phyloP scores from a whole-genome alignment of 2,113 vertebrate genomes.

The Marmota monax region DNA sequence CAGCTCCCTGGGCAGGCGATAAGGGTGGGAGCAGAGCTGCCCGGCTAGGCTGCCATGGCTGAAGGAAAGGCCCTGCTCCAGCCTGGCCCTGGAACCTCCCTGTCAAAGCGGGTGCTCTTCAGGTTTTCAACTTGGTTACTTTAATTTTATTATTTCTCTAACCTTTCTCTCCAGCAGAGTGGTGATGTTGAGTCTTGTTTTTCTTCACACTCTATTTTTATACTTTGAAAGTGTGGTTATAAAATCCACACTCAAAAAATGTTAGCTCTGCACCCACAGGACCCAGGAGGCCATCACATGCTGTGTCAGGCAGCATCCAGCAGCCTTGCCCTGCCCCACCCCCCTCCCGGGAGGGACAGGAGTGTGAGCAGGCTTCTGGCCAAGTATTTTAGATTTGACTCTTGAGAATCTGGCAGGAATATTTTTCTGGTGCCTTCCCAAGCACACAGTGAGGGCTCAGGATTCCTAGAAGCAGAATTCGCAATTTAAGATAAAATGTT shows the following conservation, averaged over 20 bases:
- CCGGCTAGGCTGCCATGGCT: constrained; percentile 74
- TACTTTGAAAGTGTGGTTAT: constrained; percentile 61
- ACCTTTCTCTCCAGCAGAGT: constrained; percentile 63
- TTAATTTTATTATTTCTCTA: constrained; percentile 77
- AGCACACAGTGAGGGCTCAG: not conserved
- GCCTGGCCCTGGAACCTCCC: constrained; percentile 62
- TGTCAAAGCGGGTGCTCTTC: constrained; percentile 70
- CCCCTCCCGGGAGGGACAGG: not conserved
- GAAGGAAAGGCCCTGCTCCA: constrained; percentile 58
- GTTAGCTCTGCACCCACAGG: constrained; percentile 37
- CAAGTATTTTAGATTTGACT: not conserved
- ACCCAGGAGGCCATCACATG: constrained; percentile 19
- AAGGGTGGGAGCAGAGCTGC: constrained; percentile 78
- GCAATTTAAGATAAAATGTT: not conserved
- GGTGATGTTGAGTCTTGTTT: constrained; percentile 54
- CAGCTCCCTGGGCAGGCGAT: constrained; percentile 81
- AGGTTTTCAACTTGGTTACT: constrained; percentile 67
- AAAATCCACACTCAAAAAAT: constrained; percentile 71
- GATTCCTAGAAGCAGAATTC: constrained; percentile 11
- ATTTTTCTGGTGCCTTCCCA: constrained; percentile 50
- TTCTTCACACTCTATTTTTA: constrained; percentile 74
- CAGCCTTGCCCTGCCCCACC: not conserved
- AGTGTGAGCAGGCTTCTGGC: constrained; percentile 1
- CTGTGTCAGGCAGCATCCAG: not conserved
- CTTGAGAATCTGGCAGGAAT: constrained; percentile 43